Evolutionary conservation across 2,888 invertebrate species (phyloP).

Genomic region (Meiosimyza platycephala): DNA sequence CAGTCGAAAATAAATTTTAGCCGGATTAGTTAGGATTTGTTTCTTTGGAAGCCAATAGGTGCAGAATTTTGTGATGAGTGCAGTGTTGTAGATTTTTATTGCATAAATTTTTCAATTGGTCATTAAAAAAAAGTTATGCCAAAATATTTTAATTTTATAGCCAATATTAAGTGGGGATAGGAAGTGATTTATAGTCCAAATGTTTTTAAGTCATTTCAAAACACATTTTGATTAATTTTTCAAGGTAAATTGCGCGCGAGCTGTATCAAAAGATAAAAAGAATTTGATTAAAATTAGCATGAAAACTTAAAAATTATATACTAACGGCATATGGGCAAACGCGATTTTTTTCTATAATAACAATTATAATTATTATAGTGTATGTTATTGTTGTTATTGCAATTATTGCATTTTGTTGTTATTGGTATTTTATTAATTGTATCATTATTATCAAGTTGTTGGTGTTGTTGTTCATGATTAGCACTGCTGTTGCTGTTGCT

Average conservation of each 20-base stretch:
- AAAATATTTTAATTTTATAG: slow-evolving; percentile 32
- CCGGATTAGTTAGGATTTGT: slow-evolving; percentile 23
- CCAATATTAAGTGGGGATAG: slow-evolving; percentile 35
- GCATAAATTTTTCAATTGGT: too few relatives aligned
- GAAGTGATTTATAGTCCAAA: neutral
- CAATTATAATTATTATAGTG: slow-evolving; percentile 66
- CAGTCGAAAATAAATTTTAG: too few relatives aligned
- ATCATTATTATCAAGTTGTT: slow-evolving; percentile 18
- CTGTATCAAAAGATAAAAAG: slow-evolving; percentile 36
- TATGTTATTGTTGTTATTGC: slow-evolving; percentile 63
- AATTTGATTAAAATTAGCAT: slow-evolving; percentile 10
- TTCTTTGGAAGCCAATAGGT: slow-evolving; percentile 14
- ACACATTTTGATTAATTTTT: slow-evolving; percentile 32
- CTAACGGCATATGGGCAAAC: slow-evolving; percentile 68
- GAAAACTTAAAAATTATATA: slow-evolving; percentile 50
- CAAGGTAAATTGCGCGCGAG: slow-evolving; percentile 44
- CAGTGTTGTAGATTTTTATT: neutral
- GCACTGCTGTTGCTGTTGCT: slow-evolving; percentile 4
- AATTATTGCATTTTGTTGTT: slow-evolving; percentile 61
- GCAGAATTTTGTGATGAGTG: neutral
- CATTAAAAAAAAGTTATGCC: too few relatives aligned
- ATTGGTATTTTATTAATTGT: slow-evolving; percentile 38
- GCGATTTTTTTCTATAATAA: slow-evolving; percentile 66
- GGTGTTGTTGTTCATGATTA: neutral
- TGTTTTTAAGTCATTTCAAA: slow-evolving; percentile 2